These are phyloP conservation scores for Sebastes iracundus DNA, from an alignment of 2,797 vertebrate species.

Conservation along the genomic window DNA sequence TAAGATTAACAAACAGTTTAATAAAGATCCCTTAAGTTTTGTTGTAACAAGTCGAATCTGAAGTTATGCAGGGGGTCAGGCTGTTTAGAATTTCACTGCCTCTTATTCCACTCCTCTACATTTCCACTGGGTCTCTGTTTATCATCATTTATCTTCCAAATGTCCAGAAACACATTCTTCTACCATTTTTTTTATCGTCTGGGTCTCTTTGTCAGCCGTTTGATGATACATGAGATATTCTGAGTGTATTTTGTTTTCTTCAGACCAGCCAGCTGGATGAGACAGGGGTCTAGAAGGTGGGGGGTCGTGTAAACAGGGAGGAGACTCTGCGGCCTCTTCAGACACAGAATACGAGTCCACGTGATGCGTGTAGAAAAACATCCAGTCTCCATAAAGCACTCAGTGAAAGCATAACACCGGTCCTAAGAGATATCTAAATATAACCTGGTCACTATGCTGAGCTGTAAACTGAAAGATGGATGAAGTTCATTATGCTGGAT, in stretches of 20 bases:
- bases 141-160: background rate
- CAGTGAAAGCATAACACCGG: constrained; percentile 1
- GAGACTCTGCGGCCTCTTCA: constrained; percentile 10
- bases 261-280: constrained; percentile 37
- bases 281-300: constrained; percentile 10
- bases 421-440: constrained; percentile 26
- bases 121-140: background rate
- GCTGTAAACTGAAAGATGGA: background rate
- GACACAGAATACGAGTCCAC: background rate
- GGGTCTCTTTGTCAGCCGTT: background rate
- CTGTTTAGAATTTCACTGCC: background rate
- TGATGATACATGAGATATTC: background rate
- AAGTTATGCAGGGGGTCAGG: background rate
- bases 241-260: constrained; percentile 21
- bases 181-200: background rate
- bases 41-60: background rate
- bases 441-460: background rate
- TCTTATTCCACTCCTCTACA: background rate
- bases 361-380: background rate
- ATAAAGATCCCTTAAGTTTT: too few relatives aligned
- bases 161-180: background rate
- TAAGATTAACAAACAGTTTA: too few relatives aligned
- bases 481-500: background rate
- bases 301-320: constrained; percentile 30
- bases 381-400: constrained; percentile 12